Evolutionary conservation across 1,140 invertebrate genomes (phyloP), one percentile per base, ranked within the genome.

Genomic region (Conus ventricosus): DNA sequence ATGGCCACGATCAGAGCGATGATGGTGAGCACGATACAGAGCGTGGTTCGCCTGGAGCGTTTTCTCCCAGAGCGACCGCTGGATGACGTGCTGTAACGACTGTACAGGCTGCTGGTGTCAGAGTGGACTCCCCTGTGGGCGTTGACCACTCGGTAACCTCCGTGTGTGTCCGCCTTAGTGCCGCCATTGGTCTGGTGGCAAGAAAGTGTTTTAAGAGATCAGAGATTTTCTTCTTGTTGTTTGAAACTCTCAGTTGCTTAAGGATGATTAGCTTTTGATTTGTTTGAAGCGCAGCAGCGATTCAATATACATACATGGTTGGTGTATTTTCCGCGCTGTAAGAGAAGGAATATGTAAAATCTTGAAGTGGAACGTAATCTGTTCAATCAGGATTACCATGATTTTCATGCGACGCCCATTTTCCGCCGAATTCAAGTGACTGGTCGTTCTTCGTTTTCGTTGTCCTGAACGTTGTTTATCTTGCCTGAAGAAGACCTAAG

Each of bases 1-100:
- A 63, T 78, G 8, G 89, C 89, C 20, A 90, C 51, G 80, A 90
- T 75, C 55, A 90, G 76, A 39, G 89, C 89, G 54, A 83, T 53
- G 60, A 88, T 85, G 20, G 88, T 15, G 25, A 90, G 84, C 17
- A 88, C 71, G 20, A 87, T 57, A 63, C 88, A 85, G 8, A 90
- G 85, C 8, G 76, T 84, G 20, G 81, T 60, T 84, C 84, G 85
- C 10, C 81, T 75, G 54, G 87, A 60, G 0, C 75, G 82, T 39
- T 23, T 84, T 23, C 76, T 11, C 80, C 87, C 84, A 8, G 71
- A 55, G 57, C 78, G 67, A 1, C n/a, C 78, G 5, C 78, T 78
- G n/a, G 89, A 90, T 0, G 89, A 57, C 23, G 83, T 27, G 10
- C 85, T 82, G 23, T 75, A 83, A 23, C 84, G 84, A 60, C 84